Conservation (phyloP, 2,888 invertebrate species). For the Smittia sp. region DNA sequence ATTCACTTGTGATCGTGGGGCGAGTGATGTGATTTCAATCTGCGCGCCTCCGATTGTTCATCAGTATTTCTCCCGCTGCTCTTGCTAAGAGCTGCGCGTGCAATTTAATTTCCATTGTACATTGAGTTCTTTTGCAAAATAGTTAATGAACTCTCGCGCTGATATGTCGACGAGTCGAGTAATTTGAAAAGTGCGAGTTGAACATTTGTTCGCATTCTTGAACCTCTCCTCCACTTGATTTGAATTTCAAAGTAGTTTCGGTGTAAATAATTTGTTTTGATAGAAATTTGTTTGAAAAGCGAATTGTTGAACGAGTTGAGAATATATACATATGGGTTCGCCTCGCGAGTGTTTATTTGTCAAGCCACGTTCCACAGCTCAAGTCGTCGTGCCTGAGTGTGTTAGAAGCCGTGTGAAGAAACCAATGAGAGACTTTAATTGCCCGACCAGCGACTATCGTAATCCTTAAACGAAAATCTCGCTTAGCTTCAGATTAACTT, state of each 20-base stretch:
- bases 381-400: neutral
- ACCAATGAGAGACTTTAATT: too few relatives aligned
- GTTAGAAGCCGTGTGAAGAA: too few relatives aligned
- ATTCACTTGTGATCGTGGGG: too few relatives aligned
- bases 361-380: neutral
- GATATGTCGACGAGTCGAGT: neutral
- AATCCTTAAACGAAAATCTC: too few relatives aligned
- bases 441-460: too few relatives aligned
- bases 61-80: neutral
- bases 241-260: neutral
- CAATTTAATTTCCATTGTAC: neutral
- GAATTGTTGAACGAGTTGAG: neutral
- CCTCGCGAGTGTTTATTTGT: neutral
- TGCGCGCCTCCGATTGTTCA: neutral
- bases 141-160: neutral
- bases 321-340: neutral
- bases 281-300: neutral
- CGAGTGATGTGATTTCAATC: neutral
- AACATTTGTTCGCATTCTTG: neutral
- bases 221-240: neutral
- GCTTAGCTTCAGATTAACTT: too few relatives aligned
- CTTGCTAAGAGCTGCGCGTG: neutral
- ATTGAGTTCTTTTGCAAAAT: neutral
- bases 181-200: neutral
- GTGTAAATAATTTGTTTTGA: conserved; percentile 4